phyloP scores from a whole-genome alignment of 2,113 vertebrate species.

The Limanda limanda region DNA sequence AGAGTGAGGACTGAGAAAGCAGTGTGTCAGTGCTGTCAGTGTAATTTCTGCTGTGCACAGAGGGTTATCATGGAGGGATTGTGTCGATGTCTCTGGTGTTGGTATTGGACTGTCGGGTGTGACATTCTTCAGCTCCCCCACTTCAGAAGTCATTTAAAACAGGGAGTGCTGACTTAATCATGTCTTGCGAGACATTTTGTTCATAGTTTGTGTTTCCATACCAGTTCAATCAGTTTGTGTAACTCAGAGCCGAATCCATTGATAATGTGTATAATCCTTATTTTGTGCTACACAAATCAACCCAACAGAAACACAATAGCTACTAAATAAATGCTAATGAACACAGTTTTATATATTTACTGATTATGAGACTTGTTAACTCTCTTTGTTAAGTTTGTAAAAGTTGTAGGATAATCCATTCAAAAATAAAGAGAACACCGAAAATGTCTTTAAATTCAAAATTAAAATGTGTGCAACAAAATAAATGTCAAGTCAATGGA shows the following conservation, averaged over 20 bases:
- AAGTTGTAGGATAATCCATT: neutral
- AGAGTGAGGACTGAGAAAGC: conserved; percentile 1
- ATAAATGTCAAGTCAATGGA: too few species aligned
- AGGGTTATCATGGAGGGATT: conserved; percentile 33
- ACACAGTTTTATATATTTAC: too few species aligned
- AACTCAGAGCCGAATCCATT: neutral
- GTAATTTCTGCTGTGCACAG: conserved; percentile 19
- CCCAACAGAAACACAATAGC: too few species aligned
- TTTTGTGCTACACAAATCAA: too few species aligned
- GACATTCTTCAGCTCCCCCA: conserved; percentile 45
- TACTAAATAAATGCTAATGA: too few species aligned
- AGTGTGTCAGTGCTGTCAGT: conserved; percentile 23
- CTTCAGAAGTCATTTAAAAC: conserved; percentile 4
- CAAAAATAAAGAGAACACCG: too few species aligned
- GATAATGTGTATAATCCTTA: too few species aligned
- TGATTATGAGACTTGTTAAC: too few species aligned
- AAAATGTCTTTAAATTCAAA: too few species aligned
- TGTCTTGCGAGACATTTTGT: conserved; percentile 10
- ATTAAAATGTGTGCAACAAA: too few species aligned
- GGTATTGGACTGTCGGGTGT: conserved; percentile 40
- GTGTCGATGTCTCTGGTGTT: conserved; percentile 28
- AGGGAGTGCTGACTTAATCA: conserved; percentile 19
- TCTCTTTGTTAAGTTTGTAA: neutral
- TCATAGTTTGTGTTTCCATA: neutral
- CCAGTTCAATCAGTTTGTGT: neutral